Evolutionary conservation across 2,113 vertebrate genomes (phyloP).

Genomic region (Menidia beryllina): DNA sequence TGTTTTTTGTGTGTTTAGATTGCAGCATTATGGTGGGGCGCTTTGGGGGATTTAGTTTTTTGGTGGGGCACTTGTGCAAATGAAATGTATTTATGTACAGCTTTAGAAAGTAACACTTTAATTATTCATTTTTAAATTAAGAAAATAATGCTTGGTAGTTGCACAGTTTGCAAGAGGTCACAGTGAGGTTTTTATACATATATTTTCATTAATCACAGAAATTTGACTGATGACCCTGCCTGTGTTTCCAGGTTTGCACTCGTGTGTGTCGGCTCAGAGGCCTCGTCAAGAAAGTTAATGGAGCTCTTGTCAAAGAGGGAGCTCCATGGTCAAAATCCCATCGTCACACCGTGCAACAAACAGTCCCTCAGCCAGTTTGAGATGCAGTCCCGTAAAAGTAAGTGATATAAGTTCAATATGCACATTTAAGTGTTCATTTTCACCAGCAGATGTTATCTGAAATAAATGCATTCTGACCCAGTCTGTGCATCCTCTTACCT

Average conservation of each 20-base stretch:
- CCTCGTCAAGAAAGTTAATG: conserved; percentile 96
- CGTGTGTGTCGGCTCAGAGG: conserved; percentile 96
- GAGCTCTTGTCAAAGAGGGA: conserved; percentile 97
- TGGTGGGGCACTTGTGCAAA: neutral
- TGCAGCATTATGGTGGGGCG: neutral
- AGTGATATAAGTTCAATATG: conserved; percentile 62
- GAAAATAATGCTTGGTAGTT: neutral
- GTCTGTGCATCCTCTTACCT: too few relatives aligned
- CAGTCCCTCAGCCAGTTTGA: conserved; percentile 99
- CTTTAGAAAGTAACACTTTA: neutral
- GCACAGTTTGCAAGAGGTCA: neutral
- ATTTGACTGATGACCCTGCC: neutral
- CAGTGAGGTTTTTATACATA: neutral
- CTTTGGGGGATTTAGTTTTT: neutral
- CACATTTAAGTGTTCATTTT: too few relatives aligned
- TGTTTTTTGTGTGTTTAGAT: neutral
- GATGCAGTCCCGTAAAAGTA: conserved; percentile 99
- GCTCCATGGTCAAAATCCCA: conserved; percentile 97
- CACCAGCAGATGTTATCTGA: too few relatives aligned
- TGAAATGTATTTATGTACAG: neutral
- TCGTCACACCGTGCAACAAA: conserved; percentile 98
- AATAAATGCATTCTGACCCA: too few relatives aligned
- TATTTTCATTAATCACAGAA: neutral
- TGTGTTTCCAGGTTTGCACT: conserved; percentile 89
- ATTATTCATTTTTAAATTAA: neutral